Conservation (phyloP, 2,797 vertebrate genomes). For the Sebastiscus tertius region DNA sequence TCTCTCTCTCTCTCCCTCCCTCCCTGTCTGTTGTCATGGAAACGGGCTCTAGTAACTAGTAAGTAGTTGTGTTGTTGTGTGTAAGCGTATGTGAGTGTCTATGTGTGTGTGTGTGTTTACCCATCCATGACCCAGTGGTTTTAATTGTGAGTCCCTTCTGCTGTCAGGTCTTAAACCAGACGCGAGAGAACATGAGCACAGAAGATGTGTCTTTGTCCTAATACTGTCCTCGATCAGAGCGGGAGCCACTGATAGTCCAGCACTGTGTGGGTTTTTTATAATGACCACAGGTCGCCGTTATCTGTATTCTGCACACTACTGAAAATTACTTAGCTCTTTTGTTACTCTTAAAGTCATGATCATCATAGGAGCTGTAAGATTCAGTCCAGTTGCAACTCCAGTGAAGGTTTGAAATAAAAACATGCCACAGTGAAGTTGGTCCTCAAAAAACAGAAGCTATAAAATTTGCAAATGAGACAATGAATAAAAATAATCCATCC, state of each 20-base stretch:
- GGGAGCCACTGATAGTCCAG: slow-evolving; percentile 9
- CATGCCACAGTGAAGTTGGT: not conserved
- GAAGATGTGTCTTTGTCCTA: slow-evolving; percentile 11
- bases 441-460: not conserved
- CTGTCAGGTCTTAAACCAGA: slow-evolving; percentile 56
- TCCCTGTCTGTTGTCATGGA: slow-evolving; percentile 94
- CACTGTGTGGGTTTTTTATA: not conserved
- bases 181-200: not conserved
- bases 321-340: not conserved
- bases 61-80: slow-evolving; percentile 60
- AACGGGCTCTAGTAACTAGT: slow-evolving; percentile 88
- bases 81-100: not conserved
- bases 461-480: not conserved
- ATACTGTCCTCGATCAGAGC: slow-evolving; percentile 61
- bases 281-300: not conserved
- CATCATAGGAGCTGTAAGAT: not conserved
- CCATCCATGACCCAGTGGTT: slow-evolving; percentile 65
- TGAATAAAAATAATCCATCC: not conserved
- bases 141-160: slow-evolving; percentile 63
- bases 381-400: not conserved
- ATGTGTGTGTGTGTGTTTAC: slow-evolving; percentile 40
- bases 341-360: not conserved
- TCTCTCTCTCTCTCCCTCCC: slow-evolving; percentile 51
- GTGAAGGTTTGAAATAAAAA: not conserved
- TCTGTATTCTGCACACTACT: not conserved